Evolutionary conservation across 2,113 vertebrate genomes (phyloP), one percentile per base, ranked within the genome.

Genomic region (Hirundichthys speculiger): DNA sequence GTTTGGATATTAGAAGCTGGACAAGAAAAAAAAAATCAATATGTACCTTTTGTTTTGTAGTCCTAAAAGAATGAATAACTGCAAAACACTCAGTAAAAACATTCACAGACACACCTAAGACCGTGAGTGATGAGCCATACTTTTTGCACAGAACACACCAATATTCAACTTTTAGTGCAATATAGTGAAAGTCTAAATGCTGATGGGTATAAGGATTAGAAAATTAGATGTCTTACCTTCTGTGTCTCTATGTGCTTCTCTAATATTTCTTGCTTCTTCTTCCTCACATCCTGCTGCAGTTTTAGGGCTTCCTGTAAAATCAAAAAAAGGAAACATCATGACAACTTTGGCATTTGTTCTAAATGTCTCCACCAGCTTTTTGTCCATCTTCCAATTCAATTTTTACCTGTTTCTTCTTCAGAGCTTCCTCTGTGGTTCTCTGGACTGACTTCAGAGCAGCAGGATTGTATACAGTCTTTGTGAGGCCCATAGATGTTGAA

Each of bases 181-280:
- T 5, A 34, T 34, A 9, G 7, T 34, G 3, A 10, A 27, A 13
- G 5, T 4, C 19, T 2, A 13, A 50, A n/a, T n/a, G 13, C 4
- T 11, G 22, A 15, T 5, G 24, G 21, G 6, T 16, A 3, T 5
- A 24, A 19, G 3, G 1, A 20, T 39, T 8, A 20, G n/a, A 14
- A 48, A 13, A 63, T 10, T n/a, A n/a, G n/a, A n/a, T 0, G 3
- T 51, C 47, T 80, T 63, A 99, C 96, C 95, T 98, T 99, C 83
- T 98, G 97, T 53, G 96, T 97, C 91, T 98, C 96, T 64, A 99
- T 99, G 85, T 99, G 96, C 82, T 98, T 98, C 92, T 98, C 97
- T 83, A 98, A 86, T 84, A 99, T 99, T 86, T 98, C 96, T 86
- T 97, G 96, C 70, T 99, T 99, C 92, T 98, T 98, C 90, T 96